Evolutionary conservation across 1,140 invertebrate genomes (phyloP).

Genomic region (Zaprionus davidi): DNA sequence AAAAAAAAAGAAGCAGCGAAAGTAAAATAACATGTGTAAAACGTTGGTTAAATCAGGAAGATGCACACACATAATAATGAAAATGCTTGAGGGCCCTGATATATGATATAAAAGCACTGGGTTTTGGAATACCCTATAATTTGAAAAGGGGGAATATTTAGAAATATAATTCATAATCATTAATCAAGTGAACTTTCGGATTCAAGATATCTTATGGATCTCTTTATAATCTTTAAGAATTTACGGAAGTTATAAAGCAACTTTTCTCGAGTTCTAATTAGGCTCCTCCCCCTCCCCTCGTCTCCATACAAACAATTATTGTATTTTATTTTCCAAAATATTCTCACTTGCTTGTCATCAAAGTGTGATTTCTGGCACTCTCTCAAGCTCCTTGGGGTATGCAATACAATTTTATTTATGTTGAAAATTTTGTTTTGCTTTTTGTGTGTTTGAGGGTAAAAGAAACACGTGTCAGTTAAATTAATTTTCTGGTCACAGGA

Average conservation of each 20-base stretch:
- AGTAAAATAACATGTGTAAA: neutral
- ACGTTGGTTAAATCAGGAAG: neutral
- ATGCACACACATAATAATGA: neutral
- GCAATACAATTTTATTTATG: conserved; percentile 45
- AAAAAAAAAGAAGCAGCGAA: neutral
- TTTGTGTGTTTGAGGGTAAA: conserved; percentile 19
- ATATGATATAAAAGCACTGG: neutral
- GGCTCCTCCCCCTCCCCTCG: neutral
- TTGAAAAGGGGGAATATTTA: too few species aligned
- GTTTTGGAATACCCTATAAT: neutral
- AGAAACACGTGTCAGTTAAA: conserved; percentile 49
- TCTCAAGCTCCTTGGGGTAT: conserved; percentile 26
- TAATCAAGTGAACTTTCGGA: too few species aligned
- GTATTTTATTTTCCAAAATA: neutral
- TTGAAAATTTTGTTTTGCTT: conserved; percentile 23
- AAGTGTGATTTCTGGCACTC: conserved; percentile 1
- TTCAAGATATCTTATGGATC: too few species aligned
- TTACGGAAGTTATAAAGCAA: too few species aligned
- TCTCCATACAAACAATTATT: neutral
- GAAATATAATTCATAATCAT: too few species aligned
- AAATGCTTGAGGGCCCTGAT: neutral
- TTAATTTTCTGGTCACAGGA: conserved; percentile 48
- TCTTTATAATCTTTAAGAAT: too few species aligned
- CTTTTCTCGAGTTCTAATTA: neutral
- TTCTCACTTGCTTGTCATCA: neutral